Evolutionary conservation across 2,113 vertebrate species (phyloP).

Genomic region (Catharus minimus): DNA sequence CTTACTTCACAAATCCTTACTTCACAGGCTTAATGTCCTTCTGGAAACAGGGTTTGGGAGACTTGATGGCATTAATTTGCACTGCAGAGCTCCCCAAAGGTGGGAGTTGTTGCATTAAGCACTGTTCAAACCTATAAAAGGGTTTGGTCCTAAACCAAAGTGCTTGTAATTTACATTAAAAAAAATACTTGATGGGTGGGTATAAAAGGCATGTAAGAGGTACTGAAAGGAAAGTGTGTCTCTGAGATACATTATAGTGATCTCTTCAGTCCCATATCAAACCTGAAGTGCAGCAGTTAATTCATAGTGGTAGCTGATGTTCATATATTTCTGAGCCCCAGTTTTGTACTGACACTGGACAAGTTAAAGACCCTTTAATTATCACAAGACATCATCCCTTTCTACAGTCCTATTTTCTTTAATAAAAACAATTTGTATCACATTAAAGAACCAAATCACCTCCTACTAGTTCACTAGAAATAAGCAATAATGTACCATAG

Average conservation of each 20-base stretch:
- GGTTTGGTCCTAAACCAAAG: not conserved
- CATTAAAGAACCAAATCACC: slow-evolving; percentile 40
- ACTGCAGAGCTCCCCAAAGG: not conserved
- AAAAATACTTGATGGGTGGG: not conserved
- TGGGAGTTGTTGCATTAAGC: not conserved
- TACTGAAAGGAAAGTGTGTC: not conserved
- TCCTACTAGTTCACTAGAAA: slow-evolving; percentile 42
- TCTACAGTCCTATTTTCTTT: slow-evolving; percentile 48
- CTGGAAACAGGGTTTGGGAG: not conserved
- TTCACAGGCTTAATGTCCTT: not conserved
- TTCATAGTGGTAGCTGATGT: not conserved
- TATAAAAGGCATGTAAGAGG: not conserved
- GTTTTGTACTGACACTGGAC: not conserved
- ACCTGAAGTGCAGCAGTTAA: not conserved
- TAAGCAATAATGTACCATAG: slow-evolving; percentile 28
- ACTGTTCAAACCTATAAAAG: not conserved
- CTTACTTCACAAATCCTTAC: not conserved
- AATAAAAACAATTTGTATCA: slow-evolving; percentile 64
- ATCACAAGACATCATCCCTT: slow-evolving; percentile 14
- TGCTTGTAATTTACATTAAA: not conserved
- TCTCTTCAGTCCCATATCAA: not conserved
- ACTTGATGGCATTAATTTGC: not conserved
- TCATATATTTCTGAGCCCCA: not conserved
- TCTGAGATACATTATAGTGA: not conserved
- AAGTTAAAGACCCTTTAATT: slow-evolving; percentile 42